Evolutionary conservation across 2,113 vertebrate genomes (phyloP).

Genomic region (Arenaria interpres): DNA sequence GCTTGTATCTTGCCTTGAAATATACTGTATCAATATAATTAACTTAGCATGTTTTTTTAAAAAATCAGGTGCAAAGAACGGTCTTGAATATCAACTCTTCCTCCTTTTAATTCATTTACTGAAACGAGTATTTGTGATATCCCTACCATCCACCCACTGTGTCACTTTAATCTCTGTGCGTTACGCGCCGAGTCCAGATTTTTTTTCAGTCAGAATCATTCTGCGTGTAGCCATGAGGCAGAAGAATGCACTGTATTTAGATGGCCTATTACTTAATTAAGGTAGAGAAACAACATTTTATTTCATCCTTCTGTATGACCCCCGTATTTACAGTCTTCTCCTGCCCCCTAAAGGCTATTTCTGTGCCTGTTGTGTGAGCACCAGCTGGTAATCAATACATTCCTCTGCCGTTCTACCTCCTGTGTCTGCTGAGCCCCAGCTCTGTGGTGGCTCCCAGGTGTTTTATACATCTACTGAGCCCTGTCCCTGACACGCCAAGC

Average conservation of each 20-base stretch:
- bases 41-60: not conserved
- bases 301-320: not conserved
- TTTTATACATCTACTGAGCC: constrained; percentile 80
- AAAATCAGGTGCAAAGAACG: not conserved
- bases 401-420: constrained; percentile 34
- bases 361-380: constrained; percentile 60
- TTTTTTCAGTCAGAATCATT: constrained; percentile 3
- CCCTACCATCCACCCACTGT: not conserved
- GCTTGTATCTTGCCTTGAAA: not conserved
- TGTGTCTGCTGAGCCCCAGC: constrained; percentile 75
- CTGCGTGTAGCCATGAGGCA: not conserved
- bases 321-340: constrained; percentile 90
- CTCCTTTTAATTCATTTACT: not conserved
- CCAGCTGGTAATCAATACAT: constrained; percentile 30
- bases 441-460: constrained; percentile 77
- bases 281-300: not conserved
- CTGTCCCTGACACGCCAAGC: constrained; percentile 74
- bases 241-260: constrained; percentile 7
- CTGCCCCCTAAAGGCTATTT: constrained; percentile 98
- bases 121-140: not conserved
- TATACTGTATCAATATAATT: not conserved
- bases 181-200: not conserved
- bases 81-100: not conserved
- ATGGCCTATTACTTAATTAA: constrained; percentile 14
- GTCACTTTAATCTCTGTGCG: not conserved